These are phyloP conservation scores for Chroicocephalus ridibundus DNA, from an alignment of 2,113 vertebrate species.

Conservation along the genomic window DNA sequence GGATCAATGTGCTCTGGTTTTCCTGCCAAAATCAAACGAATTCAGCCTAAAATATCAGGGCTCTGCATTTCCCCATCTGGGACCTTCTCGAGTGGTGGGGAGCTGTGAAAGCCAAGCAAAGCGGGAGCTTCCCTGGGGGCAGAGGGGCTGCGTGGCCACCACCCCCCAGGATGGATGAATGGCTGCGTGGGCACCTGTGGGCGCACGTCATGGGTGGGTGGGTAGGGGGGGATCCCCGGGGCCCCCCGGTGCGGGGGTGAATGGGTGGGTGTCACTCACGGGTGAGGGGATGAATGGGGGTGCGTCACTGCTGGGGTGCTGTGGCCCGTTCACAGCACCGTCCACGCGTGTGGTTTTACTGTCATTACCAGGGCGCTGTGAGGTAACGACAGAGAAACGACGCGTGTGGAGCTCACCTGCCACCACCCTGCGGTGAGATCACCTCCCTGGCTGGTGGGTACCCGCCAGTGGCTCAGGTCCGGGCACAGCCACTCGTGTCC, in stretches of 20 bases:
- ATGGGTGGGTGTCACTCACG: not conserved
- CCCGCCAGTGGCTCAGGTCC: not conserved
- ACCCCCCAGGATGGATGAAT: too few relatives aligned
- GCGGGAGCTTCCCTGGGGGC: not conserved
- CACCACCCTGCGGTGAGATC: not conserved
- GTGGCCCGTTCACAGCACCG: not conserved
- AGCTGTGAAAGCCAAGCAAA: not conserved
- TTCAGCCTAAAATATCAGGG: not conserved
- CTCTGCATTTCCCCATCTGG: fast-evolving
- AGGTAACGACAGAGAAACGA: fast-evolving
- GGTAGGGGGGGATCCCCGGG: not conserved
- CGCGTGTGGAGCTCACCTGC: fast-evolving
- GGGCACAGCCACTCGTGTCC: fast-evolving
- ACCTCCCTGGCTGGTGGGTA: not conserved
- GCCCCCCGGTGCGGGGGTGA: not conserved
- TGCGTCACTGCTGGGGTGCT: not conserved
- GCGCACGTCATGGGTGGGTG: fast-evolving
- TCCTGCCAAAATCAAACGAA: not conserved
- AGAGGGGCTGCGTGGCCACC: not conserved
- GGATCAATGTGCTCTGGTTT: fast-evolving
- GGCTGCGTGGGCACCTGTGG: not conserved
- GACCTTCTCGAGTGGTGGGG: fast-evolving
- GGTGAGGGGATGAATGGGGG: fast-evolving
- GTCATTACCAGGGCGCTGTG: not conserved
- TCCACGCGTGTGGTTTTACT: fast-evolving